These are phyloP conservation scores for Osedax frankpressi DNA, from an alignment of 2,888 invertebrate genomes.

Conservation along the genomic window DNA sequence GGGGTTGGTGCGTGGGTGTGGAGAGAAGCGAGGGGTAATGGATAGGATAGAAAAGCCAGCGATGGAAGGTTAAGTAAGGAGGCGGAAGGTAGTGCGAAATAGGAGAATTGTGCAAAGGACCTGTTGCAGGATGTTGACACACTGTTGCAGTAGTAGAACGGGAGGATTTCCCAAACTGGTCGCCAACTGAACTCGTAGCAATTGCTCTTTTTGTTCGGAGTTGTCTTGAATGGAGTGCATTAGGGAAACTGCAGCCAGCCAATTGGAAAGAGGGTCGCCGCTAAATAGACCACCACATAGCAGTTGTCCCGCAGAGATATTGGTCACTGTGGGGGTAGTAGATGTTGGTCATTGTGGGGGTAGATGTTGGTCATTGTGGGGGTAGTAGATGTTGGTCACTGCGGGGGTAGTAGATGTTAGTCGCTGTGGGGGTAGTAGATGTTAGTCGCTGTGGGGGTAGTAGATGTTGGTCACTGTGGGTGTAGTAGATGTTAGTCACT, in stretches of 20 bases:
- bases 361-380: too few species aligned
- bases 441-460: too few species aligned
- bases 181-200: constrained; percentile 77
- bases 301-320: constrained; percentile 62
- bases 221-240: constrained; percentile 80
- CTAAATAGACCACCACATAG: constrained; percentile 84
- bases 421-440: too few species aligned
- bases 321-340: constrained; percentile 38
- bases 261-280: constrained; percentile 72
- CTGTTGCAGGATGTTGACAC: constrained; percentile 66
- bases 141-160: constrained; percentile 76
- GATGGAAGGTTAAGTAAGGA: not conserved
- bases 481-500: too few species aligned
- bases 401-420: too few species aligned
- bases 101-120: constrained; percentile 28
- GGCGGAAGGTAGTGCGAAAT: not conserved
- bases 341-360: too few species aligned
- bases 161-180: constrained; percentile 55
- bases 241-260: constrained; percentile 84
- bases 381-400: too few species aligned
- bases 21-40: not conserved
- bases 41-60: not conserved
- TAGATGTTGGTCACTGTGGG: too few species aligned
- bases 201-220: constrained; percentile 62
- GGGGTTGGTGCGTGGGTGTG: too few species aligned